Percentiles rank a stretch among this genome's conserved stretches.
Evolutionary conservation across 2,113 vertebrate genomes (phyloP).

Genomic region (Lampris megalopsis): DNA sequence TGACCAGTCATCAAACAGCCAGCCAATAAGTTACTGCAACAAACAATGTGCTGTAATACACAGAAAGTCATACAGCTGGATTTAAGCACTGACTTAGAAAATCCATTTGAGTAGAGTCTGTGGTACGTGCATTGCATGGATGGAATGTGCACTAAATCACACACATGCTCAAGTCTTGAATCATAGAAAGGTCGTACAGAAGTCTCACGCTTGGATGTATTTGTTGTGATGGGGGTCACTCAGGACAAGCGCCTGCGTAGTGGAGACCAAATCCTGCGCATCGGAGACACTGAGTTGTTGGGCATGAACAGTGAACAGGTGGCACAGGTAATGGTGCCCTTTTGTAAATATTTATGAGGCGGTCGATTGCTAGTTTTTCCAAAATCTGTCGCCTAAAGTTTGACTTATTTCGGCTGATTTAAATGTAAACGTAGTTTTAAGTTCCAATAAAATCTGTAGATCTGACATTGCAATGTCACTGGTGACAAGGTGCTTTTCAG

Average conservation of each 20-base stretch:
- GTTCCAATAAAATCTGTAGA: slow-evolving; percentile 4
- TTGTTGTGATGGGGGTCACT: not conserved
- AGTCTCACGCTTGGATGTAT: not conserved
- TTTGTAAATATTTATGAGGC: not conserved
- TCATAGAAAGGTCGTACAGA: no score
- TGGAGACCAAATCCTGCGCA: slow-evolving; percentile 93
- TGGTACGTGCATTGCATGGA: no score
- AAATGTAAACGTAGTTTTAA: no score
- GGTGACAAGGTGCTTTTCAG: not conserved
- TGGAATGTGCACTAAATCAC: not conserved
- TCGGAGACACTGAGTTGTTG: slow-evolving; percentile 89
- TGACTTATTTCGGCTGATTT: no score
- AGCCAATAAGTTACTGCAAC: not conserved
- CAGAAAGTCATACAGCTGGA: no score
- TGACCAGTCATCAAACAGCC: not conserved
- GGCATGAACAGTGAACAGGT: slow-evolving; percentile 95
- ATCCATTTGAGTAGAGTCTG: no score
- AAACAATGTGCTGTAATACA: not conserved
- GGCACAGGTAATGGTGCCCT: slow-evolving; percentile 84
- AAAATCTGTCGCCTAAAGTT: not conserved
- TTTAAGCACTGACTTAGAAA: no score
- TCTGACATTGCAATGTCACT: not conserved
- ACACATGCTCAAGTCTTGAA: no score
- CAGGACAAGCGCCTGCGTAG: slow-evolving; percentile 91
- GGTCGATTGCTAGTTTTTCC: not conserved